Evolutionary conservation across 2,797 vertebrate species (phyloP).

Genomic region (Melanogrammus aeglefinus): DNA sequence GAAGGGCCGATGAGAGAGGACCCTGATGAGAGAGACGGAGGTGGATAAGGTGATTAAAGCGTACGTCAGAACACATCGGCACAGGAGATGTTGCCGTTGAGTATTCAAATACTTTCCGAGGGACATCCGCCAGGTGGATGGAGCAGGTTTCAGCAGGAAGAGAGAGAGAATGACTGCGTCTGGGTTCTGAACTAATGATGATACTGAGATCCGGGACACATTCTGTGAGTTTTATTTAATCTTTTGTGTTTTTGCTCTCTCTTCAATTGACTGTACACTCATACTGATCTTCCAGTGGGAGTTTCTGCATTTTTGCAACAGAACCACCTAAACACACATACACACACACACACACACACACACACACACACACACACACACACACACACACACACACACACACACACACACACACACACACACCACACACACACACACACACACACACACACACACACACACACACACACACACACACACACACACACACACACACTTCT

Average conservation of each 20-base stretch:
- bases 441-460: not conserved
- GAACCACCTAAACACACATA: slow-evolving; percentile 15
- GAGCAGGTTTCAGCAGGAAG: too few species aligned
- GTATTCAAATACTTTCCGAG: not conserved
- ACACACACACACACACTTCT: slow-evolving; percentile 42
- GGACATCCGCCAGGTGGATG: not conserved
- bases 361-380: not conserved
- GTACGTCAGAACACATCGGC: not conserved
- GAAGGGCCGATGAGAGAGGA: not conserved
- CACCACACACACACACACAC: slow-evolving; percentile 16
- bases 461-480: slow-evolving; percentile 36
- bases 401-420: not conserved
- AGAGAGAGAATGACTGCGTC: not conserved
- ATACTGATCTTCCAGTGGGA: slow-evolving; percentile 32
- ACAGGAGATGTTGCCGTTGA: not conserved
- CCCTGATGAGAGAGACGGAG: not conserved
- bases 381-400: too few species aligned
- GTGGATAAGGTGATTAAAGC: not conserved
- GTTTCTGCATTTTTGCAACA: slow-evolving; percentile 36
- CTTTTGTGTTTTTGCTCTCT: slow-evolving; percentile 10
- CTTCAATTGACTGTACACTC: slow-evolving; percentile 10
- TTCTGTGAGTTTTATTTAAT: not conserved
- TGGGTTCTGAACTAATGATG: not conserved
- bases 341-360: not conserved
- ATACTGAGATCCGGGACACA: not conserved